Evolutionary conservation across 2,113 vertebrate species (phyloP).

Genomic region (Coptodon bakossiorum): DNA sequence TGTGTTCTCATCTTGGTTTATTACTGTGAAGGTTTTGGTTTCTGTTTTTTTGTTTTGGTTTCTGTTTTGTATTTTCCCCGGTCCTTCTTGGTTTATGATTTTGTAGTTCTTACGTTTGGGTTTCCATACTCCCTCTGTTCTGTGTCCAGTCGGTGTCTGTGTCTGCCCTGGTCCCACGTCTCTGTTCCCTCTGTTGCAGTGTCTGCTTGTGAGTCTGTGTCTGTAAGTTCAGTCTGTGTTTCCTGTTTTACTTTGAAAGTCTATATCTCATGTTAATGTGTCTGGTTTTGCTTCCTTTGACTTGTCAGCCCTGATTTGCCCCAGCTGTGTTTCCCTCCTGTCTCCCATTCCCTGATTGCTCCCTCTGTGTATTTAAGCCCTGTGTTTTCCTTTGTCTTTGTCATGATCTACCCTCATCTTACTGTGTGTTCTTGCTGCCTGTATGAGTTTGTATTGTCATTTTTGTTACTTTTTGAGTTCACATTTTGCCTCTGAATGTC

Average conservation of each 20-base stretch:
- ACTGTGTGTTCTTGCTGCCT: not conserved
- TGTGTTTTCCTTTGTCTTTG: not conserved
- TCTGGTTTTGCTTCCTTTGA: not conserved
- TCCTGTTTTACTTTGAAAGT: not conserved
- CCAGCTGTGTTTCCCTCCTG: not conserved
- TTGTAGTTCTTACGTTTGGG: not conserved
- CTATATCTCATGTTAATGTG: not conserved
- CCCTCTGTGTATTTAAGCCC: not conserved
- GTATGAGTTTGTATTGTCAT: not conserved
- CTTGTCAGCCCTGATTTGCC: not conserved
- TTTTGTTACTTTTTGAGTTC: not conserved
- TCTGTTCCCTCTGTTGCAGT: not conserved
- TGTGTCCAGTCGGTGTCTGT: not conserved
- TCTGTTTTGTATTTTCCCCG: rapidly evolving
- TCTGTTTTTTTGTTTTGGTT: not conserved
- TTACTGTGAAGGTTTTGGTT: not conserved
- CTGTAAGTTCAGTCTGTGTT: not conserved
- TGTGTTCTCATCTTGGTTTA: not conserved
- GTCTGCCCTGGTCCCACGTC: not conserved
- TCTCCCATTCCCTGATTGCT: not conserved
- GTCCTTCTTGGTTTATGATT: not conserved
- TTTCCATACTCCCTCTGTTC: not conserved
- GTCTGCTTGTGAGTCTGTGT: not conserved
- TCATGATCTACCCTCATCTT: rapidly evolving
- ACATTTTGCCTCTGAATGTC: not conserved